Conservation (phyloP, 2,113 vertebrate genomes). For the Lycaon pictus region DNA sequence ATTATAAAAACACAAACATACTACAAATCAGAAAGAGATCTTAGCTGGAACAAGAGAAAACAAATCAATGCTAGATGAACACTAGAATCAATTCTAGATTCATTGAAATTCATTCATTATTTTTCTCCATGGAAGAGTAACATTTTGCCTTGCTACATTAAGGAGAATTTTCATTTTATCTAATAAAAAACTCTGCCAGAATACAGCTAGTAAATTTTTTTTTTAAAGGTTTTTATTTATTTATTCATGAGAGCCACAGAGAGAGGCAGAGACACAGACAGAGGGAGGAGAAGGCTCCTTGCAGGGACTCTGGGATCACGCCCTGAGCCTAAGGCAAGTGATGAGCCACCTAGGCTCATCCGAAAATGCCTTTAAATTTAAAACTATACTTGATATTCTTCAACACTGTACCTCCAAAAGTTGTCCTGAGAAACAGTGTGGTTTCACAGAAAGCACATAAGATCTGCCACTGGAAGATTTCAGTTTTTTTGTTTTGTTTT, state of each 20-base stretch:
- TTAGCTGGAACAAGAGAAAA: conserved; percentile 4
- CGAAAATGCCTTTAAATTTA: conserved; percentile 31
- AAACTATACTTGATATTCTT: background rate
- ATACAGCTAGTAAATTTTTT: background rate
- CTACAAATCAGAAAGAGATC: conserved; percentile 18
- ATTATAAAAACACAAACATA: conserved; percentile 47
- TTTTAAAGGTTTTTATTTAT: no score
- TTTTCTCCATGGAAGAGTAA: conserved; percentile 10
- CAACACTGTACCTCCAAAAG: background rate
- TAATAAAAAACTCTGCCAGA: background rate
- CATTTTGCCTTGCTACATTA: background rate
- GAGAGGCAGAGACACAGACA: no score
- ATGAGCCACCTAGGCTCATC: background rate
- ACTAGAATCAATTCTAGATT: background rate
- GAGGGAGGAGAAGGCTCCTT: no score
- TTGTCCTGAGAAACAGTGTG: background rate
- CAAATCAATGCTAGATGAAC: background rate
- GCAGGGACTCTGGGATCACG: no score
- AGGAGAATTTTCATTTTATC: background rate
- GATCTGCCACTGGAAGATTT: background rate
- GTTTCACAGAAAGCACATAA: background rate
- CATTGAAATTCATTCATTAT: conserved; percentile 30
- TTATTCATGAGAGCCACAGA: no score
- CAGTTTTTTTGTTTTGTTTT: background rate
- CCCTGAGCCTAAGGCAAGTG: no score